Base-by-base conservation (phyloP, 2,888 invertebrate species). In the Cephonodes hylas region DNA sequence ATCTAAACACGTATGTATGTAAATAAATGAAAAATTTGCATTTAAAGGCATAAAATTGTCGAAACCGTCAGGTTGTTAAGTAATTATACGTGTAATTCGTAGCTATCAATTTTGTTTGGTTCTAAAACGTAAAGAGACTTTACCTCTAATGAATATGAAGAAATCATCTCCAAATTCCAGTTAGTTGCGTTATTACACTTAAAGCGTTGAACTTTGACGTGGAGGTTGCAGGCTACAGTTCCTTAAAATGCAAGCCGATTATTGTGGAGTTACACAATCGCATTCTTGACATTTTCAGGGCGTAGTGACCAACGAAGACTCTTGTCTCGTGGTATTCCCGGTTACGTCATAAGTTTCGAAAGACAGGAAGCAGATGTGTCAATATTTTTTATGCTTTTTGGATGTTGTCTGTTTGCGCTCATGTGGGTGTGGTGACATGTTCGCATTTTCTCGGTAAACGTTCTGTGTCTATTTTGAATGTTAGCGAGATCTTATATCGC, bases 211-310 rank as follows among this genome's bases (percentile, higher is more conserved):
- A 46, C 46, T 58, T 61, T 61, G 58, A 61, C 38, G 31, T 45
- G 27, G 6, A 22, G 45, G 20, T 57, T 58, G 23, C 22, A 57
- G 10, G 57, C 38, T 22, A 80, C 75, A 79, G 81, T 86, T 81
- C 79, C 82, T 81, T 81, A 80, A 83, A 77, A 77, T 75, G 77
- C 81, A 74, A 82, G 80, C 84, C 77, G 79, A 84, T 86, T 85
- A 80, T 79, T 81, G 84, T 8, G 38, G 77, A 70, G 73, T 88
- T 86, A 84, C 80, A 83, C 86, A 88, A 89, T 73, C 63, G 68
- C 76, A 78, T 73, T 83, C 80, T 81, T 84, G 84, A 85, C 87
- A 88, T 89, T 89, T 88, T 76, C 76, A 82, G 80, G 85, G 83
- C 72, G 77, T 78, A 70, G 80, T 23, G 45, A 5, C 5, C 25